phyloP scores from a whole-genome alignment of 1,140 invertebrate genomes.

The Holcopasites calliopsidis region DNA sequence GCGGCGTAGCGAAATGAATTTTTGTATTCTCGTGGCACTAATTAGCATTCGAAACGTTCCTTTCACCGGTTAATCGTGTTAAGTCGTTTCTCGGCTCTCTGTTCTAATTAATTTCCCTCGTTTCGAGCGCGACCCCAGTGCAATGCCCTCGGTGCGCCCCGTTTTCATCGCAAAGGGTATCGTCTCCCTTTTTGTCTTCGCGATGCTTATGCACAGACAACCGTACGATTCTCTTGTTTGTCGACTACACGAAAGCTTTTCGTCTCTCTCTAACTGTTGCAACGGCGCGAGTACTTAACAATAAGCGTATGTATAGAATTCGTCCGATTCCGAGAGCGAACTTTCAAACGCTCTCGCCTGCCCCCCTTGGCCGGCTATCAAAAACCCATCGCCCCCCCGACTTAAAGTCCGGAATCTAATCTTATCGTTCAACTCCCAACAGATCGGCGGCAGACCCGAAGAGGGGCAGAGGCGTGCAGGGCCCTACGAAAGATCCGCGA shows the following conservation, averaged over 20 bases:
- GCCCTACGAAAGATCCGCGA: constrained; percentile 15
- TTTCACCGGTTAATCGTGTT: constrained; percentile 8
- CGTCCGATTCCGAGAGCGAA: too few relatives aligned
- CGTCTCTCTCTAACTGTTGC: too few relatives aligned
- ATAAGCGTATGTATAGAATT: too few relatives aligned
- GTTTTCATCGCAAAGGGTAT: not conserved
- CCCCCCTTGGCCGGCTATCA: too few relatives aligned
- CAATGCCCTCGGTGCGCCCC: not conserved
- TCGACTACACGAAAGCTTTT: not conserved
- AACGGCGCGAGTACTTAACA: too few relatives aligned
- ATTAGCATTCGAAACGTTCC: constrained; percentile 7
- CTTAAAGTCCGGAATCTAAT: not conserved
- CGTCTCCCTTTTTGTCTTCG: not conserved
- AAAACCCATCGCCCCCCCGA: too few relatives aligned
- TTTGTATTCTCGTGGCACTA: not conserved
- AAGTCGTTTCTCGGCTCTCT: constrained; percentile 2
- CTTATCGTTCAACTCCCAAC: not conserved
- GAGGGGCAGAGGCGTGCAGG: not conserved
- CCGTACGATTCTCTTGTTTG: not conserved
- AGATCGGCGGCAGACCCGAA: not conserved
- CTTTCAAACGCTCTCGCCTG: too few relatives aligned
- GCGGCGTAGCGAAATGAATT: not conserved
- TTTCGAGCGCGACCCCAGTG: not conserved
- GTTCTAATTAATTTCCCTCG: constrained; percentile 19
- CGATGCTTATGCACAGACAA: not conserved